Conservation (phyloP, 2,113 vertebrate species). For the Nymphicus hollandicus region DNA sequence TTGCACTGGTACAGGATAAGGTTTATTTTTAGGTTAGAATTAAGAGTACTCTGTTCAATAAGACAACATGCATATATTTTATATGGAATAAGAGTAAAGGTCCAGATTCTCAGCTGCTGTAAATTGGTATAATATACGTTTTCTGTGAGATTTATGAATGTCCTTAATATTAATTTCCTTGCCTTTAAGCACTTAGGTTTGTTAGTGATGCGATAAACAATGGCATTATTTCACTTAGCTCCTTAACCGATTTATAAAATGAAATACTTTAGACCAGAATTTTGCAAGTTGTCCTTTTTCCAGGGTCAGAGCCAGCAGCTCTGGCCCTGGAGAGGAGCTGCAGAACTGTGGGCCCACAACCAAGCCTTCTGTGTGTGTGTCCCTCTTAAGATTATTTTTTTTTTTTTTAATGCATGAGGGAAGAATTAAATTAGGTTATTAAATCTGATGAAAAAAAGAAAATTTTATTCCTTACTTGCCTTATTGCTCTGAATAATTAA, state of each 20-base stretch:
- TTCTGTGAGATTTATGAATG: slow-evolving; percentile 54
- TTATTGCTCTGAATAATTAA: slow-evolving; percentile 39
- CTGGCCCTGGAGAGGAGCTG: not conserved
- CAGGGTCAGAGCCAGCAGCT: not conserved
- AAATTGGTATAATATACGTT: slow-evolving; percentile 40
- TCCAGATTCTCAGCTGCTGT: not conserved
- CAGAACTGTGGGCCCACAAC: not conserved
- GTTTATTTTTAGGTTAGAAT: slow-evolving; percentile 53
- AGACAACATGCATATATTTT: not conserved
- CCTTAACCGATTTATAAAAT: slow-evolving; percentile 52
- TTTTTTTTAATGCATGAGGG: fast-evolving
- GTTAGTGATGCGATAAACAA: slow-evolving; percentile 66
- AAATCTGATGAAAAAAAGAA: not conserved
- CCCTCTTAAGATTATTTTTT: not conserved
- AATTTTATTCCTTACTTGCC: not conserved
- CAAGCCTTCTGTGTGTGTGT: not conserved
- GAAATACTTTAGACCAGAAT: not conserved
- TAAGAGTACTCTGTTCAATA: not conserved
- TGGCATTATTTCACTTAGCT: slow-evolving; percentile 61
- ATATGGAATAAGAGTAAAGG: not conserved
- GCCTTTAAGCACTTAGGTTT: slow-evolving; percentile 66
- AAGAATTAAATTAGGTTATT: not conserved
- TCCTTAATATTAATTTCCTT: slow-evolving; percentile 67
- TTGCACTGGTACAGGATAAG: slow-evolving; percentile 47
- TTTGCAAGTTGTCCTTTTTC: not conserved